Percentiles rank a stretch among this genome's conserved stretches.
Evolutionary conservation across 2,888 invertebrate species (phyloP).

Genomic region (Meganola albula): DNA sequence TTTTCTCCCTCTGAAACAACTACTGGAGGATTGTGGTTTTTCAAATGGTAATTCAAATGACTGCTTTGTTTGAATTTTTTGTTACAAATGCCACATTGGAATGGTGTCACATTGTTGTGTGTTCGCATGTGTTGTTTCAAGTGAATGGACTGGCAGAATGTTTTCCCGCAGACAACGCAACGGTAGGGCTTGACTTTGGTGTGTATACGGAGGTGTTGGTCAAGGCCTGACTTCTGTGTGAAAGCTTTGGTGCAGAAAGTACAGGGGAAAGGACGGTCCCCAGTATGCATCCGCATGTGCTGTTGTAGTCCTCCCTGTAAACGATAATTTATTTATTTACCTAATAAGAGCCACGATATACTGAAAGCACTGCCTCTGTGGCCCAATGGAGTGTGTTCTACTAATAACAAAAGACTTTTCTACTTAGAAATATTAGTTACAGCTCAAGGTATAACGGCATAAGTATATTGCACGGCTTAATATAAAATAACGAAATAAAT

Average conservation of each 20-base stretch:
- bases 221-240: constrained; percentile 67
- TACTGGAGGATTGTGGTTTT: constrained; percentile 46
- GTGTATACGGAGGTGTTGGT: constrained; percentile 64
- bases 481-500: too few relatives aligned
- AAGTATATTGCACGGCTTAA: too few relatives aligned
- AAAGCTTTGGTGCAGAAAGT: constrained; percentile 58
- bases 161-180: constrained; percentile 61
- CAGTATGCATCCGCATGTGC: constrained; percentile 61
- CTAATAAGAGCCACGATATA: too few relatives aligned
- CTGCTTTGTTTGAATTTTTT: constrained; percentile 63
- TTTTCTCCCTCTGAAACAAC: constrained; percentile 48
- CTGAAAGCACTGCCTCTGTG: too few relatives aligned
- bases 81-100: constrained; percentile 58
- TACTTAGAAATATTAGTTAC: too few relatives aligned
- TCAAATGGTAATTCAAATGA: constrained; percentile 63
- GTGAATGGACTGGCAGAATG: constrained; percentile 61
- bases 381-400: too few relatives aligned
- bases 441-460: too few relatives aligned
- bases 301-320: constrained; percentile 55
- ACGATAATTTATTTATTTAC: too few relatives aligned
- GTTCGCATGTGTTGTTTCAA: constrained; percentile 67
- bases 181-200: constrained; percentile 60
- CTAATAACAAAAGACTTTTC: too few relatives aligned
- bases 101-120: constrained; percentile 63
- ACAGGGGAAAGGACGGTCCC: constrained; percentile 60